A percentile compares a stretch with the other conserved stretches of the same genome.
phyloP scores from a whole-genome alignment of 2,113 vertebrate species.

The Ptychochromis oligacanthus region DNA sequence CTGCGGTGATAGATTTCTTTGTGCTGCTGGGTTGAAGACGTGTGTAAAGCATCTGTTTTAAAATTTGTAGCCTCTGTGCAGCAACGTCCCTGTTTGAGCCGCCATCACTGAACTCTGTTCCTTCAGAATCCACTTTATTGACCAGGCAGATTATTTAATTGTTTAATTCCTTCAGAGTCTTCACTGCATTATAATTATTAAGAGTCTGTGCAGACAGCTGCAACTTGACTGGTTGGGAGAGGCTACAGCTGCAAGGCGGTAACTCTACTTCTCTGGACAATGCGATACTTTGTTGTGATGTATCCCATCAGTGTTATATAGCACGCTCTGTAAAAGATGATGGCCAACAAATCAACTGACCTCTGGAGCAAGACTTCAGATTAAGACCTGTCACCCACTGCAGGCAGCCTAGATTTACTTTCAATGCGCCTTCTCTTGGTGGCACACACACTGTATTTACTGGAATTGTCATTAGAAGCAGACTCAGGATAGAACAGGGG shows the following conservation, averaged over 20 bases:
- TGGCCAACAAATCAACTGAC: constrained; percentile 68
- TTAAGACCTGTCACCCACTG: constrained; percentile 56
- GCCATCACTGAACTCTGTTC: not conserved
- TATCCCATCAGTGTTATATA: constrained; percentile 62
- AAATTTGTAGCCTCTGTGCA: not conserved
- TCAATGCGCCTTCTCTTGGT: constrained; percentile 7
- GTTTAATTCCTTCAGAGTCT: not conserved
- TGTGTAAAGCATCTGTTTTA: not conserved
- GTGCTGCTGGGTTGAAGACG: not conserved
- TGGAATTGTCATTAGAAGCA: constrained; percentile 37
- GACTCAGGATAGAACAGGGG: not conserved
- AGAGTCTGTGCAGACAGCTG: not conserved
- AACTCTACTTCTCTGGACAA: constrained; percentile 3
- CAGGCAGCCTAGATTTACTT: constrained; percentile 57
- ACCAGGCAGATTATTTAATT: not conserved
- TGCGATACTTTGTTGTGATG: constrained; percentile 48
- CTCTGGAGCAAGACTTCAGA: constrained; percentile 62
- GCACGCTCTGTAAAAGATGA: constrained; percentile 59
- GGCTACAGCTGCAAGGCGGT: not conserved
- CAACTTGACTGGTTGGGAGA: not conserved
- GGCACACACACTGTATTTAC: constrained; percentile 19
- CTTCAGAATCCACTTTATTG: not conserved
- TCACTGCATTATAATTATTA: too few relatives aligned
- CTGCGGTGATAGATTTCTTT: not conserved
- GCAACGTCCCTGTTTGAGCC: not conserved